These are phyloP conservation scores for Malthinus flaveolus DNA, from an alignment of 2,888 invertebrate genomes.

Conservation along the genomic window DNA sequence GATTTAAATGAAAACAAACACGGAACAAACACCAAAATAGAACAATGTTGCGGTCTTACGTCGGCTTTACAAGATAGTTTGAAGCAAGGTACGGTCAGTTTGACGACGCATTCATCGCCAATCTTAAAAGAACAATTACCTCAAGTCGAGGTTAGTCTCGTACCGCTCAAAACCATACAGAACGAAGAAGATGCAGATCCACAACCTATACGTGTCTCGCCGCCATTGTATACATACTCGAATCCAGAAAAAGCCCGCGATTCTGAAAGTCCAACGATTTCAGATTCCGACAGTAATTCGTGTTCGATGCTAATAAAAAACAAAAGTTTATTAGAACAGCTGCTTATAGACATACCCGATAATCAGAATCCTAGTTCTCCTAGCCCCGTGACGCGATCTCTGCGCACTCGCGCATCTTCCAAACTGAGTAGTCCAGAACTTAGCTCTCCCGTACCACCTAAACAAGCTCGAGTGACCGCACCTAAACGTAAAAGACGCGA, in stretches of 20 bases:
- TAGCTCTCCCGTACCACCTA: slow-evolving; percentile 42
- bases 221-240: slow-evolving; percentile 77
- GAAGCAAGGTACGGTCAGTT: slow-evolving; percentile 40
- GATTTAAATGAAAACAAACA: slow-evolving; percentile 36
- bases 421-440: slow-evolving; percentile 68
- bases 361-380: slow-evolving; percentile 49
- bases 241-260: slow-evolving; percentile 65
- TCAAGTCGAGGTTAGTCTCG: slow-evolving; percentile 41
- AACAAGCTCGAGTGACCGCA: slow-evolving; percentile 25
- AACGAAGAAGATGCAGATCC: slow-evolving; percentile 58
- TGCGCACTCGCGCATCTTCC: slow-evolving; percentile 67
- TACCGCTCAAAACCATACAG: slow-evolving; percentile 24
- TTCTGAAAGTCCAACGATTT: slow-evolving; percentile 47
- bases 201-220: slow-evolving; percentile 71
- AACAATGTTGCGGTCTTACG: slow-evolving; percentile 50
- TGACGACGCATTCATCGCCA: slow-evolving; percentile 30
- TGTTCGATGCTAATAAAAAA: slow-evolving; percentile 54
- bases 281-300: slow-evolving; percentile 43
- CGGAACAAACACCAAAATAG: slow-evolving; percentile 42
- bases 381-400: slow-evolving; percentile 51
- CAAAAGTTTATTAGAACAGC: slow-evolving; percentile 72
- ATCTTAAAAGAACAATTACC: slow-evolving; percentile 31
- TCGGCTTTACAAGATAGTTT: slow-evolving; percentile 47
- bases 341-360: slow-evolving; percentile 81
- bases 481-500: slow-evolving; percentile 76